Conservation (phyloP, 2,797 vertebrate genomes). For the Alcedo atthis region DNA sequence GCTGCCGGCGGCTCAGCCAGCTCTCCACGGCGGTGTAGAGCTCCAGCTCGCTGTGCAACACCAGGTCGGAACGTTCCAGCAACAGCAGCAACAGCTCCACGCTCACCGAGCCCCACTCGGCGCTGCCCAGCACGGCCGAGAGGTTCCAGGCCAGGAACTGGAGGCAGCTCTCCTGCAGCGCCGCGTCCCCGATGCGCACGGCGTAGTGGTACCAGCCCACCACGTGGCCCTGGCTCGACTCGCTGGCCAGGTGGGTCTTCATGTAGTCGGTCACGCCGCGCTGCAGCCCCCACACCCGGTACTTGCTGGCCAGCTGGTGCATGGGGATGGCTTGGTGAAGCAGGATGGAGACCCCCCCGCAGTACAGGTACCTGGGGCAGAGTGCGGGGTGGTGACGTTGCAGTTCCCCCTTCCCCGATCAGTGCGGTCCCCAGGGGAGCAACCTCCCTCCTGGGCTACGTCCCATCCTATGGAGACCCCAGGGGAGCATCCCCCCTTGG, state of each 20-base stretch:
- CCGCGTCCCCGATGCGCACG: slow-evolving; percentile 82
- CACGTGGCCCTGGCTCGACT: slow-evolving; percentile 89
- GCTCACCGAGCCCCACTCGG: slow-evolving; percentile 89
- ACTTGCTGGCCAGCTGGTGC: slow-evolving; percentile 93
- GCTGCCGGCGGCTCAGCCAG: slow-evolving; percentile 88
- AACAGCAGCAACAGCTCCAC: slow-evolving; percentile 90
- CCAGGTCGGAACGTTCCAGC: slow-evolving; percentile 92
- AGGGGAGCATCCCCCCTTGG: background rate
- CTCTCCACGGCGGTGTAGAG: slow-evolving; percentile 90
- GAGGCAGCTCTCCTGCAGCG: slow-evolving; percentile 90
- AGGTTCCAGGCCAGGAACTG: slow-evolving; percentile 98
- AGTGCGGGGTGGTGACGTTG: rapidly evolving
- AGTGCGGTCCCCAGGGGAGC: background rate
- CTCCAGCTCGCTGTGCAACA: slow-evolving; percentile 93
- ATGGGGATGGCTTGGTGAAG: slow-evolving; percentile 91
- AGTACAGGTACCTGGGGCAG: slow-evolving; percentile 90
- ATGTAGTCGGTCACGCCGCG: slow-evolving; percentile 92
- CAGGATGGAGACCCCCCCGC: slow-evolving; percentile 89
- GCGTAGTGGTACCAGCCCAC: slow-evolving; percentile 97
- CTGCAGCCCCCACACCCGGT: slow-evolving; percentile 87
- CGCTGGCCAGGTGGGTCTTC: slow-evolving; percentile 90
- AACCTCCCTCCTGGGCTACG: background rate
- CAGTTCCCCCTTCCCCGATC: background rate
- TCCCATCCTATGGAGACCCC: rapidly evolving
- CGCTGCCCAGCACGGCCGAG: slow-evolving; percentile 88